Base-by-base conservation (phyloP, 2,888 invertebrate species). In the Magallana nippona region DNA sequence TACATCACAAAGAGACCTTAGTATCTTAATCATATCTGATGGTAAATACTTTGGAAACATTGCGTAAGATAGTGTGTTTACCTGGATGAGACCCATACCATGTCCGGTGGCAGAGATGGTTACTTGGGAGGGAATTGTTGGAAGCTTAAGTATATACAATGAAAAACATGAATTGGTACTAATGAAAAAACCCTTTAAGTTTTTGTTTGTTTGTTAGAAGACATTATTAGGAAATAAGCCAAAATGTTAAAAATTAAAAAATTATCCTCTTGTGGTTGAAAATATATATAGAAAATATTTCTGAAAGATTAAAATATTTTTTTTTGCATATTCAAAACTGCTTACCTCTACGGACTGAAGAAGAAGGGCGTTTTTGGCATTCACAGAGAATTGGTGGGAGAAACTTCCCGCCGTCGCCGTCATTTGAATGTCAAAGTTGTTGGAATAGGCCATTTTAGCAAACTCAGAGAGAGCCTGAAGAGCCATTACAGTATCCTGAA, bases 401-500 rank as follows among this genome's bases (percentile, higher is more conserved):
- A 87, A 86, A 10, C 86, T 85, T 32, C 88, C 90, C 2, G 90
- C 88, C 10, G 85, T 87, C 22, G 91, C 84, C 22, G 87, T 86
- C 32, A 91, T 87, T 60, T 89, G 87, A 56, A 92, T 86, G 81
- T 92, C 86, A 79, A 91, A 91, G 83, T 86, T 89, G 79, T 85
- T 87, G 57, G 89, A 87, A 84, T 87, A 92, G 10, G 91, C 89
- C 86, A 92, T 89, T 13, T 87, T 87, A 17, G 93, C 94, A 86
- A 93, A 93, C 83, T 92, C 90, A 3, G 94, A 93, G 81, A 95
- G 87, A 17, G 94, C 93, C 87, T 94, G 93, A 55, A 95, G 91
- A 8, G 93, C 94, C 56, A 94, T 85, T 11, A 94, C 94, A 1
- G 94, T 94, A 86, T 94, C 94, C 92, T 92, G 83, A 17, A 87